phyloP scores from a whole-genome alignment of 2,888 invertebrate genomes.

The Elegia similella region DNA sequence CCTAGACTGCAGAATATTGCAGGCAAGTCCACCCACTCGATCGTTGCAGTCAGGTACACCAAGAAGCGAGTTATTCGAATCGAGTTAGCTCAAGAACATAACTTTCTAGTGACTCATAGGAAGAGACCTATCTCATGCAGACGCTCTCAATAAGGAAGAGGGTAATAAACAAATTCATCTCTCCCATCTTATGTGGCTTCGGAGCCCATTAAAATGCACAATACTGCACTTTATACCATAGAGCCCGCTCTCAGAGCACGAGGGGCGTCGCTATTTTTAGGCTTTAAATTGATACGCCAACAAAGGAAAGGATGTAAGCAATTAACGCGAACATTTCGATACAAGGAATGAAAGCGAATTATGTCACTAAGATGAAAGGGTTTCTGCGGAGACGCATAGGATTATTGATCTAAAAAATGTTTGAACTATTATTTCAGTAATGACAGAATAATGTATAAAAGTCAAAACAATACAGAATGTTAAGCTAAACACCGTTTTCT shows the following conservation, averaged over 20 bases:
- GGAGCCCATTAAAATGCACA: slow-evolving; percentile 76
- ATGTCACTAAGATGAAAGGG: slow-evolving; percentile 25
- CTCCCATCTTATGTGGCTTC: slow-evolving; percentile 77
- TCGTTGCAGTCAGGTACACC: slow-evolving; percentile 42
- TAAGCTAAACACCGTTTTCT: too few species aligned
- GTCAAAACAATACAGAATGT: too few species aligned
- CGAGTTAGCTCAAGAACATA: slow-evolving; percentile 73
- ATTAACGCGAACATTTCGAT: slow-evolving; percentile 70
- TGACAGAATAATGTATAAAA: too few species aligned
- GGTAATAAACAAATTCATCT: slow-evolving; percentile 82
- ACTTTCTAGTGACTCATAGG: slow-evolving; percentile 81
- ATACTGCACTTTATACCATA: slow-evolving; percentile 77
- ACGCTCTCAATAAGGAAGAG: slow-evolving; percentile 81
- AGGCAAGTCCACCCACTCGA: slow-evolving; percentile 53
- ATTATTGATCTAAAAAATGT: too few species aligned
- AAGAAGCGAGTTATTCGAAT: slow-evolving; percentile 60
- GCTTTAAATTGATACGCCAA: slow-evolving; percentile 74
- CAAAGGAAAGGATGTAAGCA: slow-evolving; percentile 77
- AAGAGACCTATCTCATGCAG: slow-evolving; percentile 79
- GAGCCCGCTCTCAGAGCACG: slow-evolving; percentile 51
- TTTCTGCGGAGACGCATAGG: not conserved
- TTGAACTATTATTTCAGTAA: too few species aligned
- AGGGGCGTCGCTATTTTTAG: slow-evolving; percentile 75
- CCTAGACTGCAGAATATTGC: slow-evolving; percentile 22
- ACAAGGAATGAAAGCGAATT: slow-evolving; percentile 47